Evolutionary conservation across 2,113 vertebrate genomes (phyloP).

Genomic region (Suncus etruscus): DNA sequence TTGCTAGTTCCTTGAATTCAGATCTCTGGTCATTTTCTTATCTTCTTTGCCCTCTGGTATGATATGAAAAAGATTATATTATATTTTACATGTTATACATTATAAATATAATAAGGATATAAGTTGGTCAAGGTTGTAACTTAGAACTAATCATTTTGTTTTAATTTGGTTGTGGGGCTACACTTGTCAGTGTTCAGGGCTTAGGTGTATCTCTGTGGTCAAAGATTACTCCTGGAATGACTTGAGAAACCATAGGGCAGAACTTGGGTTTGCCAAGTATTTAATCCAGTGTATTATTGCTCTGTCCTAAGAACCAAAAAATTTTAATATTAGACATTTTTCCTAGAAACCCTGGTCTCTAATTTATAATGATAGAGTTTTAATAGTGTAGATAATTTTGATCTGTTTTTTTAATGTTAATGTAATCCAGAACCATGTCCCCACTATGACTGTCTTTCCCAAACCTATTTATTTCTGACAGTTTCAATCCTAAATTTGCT

Average conservation of each 20-base stretch:
- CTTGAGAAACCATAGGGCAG: too few relatives aligned
- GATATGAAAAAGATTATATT: background rate
- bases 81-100: too few relatives aligned
- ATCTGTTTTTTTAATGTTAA: background rate
- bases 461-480: background rate
- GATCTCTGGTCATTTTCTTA: background rate
- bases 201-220: too few relatives aligned
- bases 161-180: too few relatives aligned
- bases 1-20: slow-evolving; percentile 35
- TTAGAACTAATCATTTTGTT: too few relatives aligned
- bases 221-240: too few relatives aligned
- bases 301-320: background rate
- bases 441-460: background rate
- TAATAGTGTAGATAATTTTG: background rate
- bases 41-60: background rate
- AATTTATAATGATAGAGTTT: background rate
- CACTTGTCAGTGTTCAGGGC: too few relatives aligned
- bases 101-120: too few relatives aligned
- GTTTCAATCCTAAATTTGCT: background rate
- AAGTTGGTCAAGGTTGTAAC: background rate
- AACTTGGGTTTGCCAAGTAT: too few relatives aligned
- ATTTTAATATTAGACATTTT: background rate
- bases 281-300: too few relatives aligned
- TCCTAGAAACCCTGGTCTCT: background rate
- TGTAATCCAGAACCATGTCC: background rate